phyloP scores from a whole-genome alignment of 2,797 vertebrate species.

The Spea hammondii region DNA sequence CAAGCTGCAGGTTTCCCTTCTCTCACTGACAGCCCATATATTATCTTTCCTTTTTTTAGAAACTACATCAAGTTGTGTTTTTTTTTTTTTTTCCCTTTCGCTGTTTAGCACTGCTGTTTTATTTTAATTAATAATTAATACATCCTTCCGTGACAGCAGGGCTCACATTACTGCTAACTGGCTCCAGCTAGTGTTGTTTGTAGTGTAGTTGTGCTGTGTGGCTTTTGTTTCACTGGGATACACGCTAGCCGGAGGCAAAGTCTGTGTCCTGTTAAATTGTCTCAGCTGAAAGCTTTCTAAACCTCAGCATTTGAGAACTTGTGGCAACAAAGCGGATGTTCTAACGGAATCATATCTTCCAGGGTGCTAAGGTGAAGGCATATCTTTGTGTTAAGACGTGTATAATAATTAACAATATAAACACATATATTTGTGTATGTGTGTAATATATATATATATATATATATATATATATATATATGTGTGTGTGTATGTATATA shows the following conservation, averaged over 20 bases:
- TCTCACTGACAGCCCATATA: conserved; percentile 20
- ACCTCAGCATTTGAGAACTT: background rate
- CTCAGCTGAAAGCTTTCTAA: background rate
- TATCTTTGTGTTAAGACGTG: conserved; percentile 60
- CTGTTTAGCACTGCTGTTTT: conserved; percentile 61
- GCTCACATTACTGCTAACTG: conserved; percentile 67
- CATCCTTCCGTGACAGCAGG: conserved; percentile 63
- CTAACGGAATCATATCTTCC: background rate
- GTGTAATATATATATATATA: background rate
- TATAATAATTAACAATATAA: background rate
- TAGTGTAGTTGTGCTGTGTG: conserved; percentile 11
- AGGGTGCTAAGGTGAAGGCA: conserved; percentile 24
- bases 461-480: no score
- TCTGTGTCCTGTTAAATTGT: background rate
- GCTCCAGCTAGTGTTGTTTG: conserved; percentile 48
- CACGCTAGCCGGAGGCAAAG: conserved; percentile 16
- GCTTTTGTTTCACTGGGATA: conserved; percentile 51
- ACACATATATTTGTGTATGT: background rate
- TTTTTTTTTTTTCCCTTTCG: conserved; percentile 27
- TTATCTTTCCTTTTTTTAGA: conserved; percentile 38
- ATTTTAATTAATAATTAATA: conserved; percentile 81
- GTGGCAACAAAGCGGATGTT: background rate
- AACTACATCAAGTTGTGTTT: conserved; percentile 45
- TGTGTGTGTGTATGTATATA: no score
- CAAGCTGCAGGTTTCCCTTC: conserved; percentile 12